Base-by-base conservation (phyloP, 2,888 invertebrate genomes). In the Harpalus rufipes region DNA sequence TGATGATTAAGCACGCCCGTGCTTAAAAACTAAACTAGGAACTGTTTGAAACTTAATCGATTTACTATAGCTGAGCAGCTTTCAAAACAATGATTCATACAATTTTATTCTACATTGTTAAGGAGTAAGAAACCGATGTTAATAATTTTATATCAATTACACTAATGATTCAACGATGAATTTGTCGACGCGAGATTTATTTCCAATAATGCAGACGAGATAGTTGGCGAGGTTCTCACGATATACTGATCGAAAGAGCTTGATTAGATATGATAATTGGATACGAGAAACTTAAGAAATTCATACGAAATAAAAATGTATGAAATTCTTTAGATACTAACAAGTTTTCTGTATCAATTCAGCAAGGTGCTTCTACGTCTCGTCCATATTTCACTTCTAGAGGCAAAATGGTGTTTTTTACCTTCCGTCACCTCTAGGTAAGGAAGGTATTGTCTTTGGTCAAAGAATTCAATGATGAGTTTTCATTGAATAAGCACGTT, bases 81-180 rank as follows among this genome's bases (percentile, higher is more conserved):
- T 18, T 16, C 59, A 61, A 61, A 61, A 61, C 18, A 61, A 61
- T 61, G 16, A 61, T 61, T 61, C 59, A 18, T 61, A 12, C 10
- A 51, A 2, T 51, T 51, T 8, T 51, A 51, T 51, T 32, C 44
- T 4, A 51, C 44, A 10, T 51, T 51, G 44, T 51, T 51, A 51
- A 51, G 44, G 44, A 51, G 44, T 8, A 51, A 51, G 10, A 51
- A 51, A 51, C 44, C 44, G 44, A 51, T 51, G 44, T 51, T 51
- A 51, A 51, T 51, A 12, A 51, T 51, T 51, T 51, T 51, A 51
- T 51, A 51, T 51, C 44, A 51, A 51, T 51, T 51, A 51, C 44
- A 51, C 44, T 51, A 51, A 51, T 51, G 44, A 51, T 10, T 10
- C 12, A 51, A 51, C 44, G 44, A 12, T 12, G 44, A 12, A 7